A percentile compares a stretch with the other conserved stretches of the same genome.
phyloP scores from a whole-genome alignment of 2,113 vertebrate species.

The Callipepla squamata region DNA sequence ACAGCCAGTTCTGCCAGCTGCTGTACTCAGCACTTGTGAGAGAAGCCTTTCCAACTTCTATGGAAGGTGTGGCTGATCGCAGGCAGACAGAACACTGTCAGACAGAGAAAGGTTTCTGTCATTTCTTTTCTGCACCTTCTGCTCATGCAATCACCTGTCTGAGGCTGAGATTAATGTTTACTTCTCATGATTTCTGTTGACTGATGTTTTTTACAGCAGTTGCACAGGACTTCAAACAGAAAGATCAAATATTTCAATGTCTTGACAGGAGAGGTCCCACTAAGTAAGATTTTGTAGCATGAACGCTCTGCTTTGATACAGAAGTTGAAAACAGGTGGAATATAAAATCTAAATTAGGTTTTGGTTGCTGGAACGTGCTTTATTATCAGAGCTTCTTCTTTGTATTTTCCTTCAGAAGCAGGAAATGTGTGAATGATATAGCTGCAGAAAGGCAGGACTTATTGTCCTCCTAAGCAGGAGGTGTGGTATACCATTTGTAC shows the following conservation, averaged over 20 bases:
- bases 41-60: neutral
- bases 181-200: neutral
- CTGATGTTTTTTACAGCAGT: neutral
- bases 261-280: neutral
- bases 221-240: neutral
- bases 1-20: neutral
- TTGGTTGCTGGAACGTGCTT: neutral
- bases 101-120: neutral
- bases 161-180: constrained; percentile 21
- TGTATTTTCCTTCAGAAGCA: neutral
- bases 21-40: constrained; percentile 16
- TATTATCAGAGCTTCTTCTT: neutral
- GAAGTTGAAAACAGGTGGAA: neutral
- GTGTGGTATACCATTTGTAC: neutral
- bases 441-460: neutral
- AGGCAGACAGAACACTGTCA: neutral
- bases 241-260: neutral
- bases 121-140: neutral
- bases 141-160: neutral
- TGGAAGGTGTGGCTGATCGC: neutral
- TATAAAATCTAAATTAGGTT: neutral
- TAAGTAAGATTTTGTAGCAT: neutral
- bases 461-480: neutral
- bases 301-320: neutral
- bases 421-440: neutral